Evolutionary conservation across 2,113 vertebrate species (phyloP).

Genomic region (Mirounga angustirostris): DNA sequence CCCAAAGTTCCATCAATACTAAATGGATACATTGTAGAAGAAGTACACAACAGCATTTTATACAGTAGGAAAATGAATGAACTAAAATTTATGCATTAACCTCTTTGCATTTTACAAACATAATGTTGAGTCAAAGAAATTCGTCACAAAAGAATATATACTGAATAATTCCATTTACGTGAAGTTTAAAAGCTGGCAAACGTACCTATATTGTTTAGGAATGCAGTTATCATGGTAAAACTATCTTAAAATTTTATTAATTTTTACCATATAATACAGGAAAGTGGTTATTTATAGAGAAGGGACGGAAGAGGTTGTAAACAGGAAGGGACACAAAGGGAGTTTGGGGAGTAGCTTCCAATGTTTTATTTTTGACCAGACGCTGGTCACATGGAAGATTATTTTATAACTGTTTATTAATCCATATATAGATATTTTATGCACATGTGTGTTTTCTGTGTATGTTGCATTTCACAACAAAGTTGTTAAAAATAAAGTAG

Average conservation of each 20-base stretch:
- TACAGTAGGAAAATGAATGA: background rate
- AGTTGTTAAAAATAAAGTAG: background rate
- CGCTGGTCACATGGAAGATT: background rate
- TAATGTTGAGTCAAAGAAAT: background rate
- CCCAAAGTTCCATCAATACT: background rate
- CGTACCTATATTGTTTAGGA: background rate
- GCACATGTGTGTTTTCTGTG: background rate
- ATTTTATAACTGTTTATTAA: background rate
- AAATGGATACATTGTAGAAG: background rate
- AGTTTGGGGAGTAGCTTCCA: background rate
- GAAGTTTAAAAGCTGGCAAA: background rate
- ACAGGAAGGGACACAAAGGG: background rate
- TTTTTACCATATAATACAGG: background rate
- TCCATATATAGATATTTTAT: background rate
- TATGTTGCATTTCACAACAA: background rate
- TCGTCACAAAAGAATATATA: background rate
- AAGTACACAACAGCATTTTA: background rate
- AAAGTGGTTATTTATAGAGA: background rate
- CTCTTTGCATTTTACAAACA: background rate
- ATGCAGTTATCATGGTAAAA: background rate
- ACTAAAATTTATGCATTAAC: background rate
- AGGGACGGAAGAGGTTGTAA: background rate
- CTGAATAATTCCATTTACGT: background rate
- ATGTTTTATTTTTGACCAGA: background rate
- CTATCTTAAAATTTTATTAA: background rate